A percentile compares a stretch with the other conserved stretches of the same genome.
phyloP scores from a whole-genome alignment of 2,113 vertebrate genomes.

The Tetraodon nigroviridis region DNA sequence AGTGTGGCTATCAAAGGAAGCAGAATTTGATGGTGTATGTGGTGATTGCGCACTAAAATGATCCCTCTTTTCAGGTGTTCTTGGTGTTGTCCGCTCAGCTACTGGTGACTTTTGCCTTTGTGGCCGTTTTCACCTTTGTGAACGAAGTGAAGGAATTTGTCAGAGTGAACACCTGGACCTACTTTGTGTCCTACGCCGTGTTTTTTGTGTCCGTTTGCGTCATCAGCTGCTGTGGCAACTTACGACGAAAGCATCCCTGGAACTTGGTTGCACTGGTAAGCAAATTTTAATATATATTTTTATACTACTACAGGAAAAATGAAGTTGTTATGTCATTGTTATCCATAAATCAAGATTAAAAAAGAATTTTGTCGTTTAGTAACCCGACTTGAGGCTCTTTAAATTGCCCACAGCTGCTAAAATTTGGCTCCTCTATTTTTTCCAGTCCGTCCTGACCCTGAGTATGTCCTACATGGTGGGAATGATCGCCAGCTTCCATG shows the following conservation, averaged over 20 bases:
- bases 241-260: constrained; percentile 90
- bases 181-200: constrained; percentile 83
- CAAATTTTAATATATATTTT: not conserved
- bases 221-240: constrained; percentile 90
- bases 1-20: not conserved
- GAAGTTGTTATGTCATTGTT: too few species aligned
- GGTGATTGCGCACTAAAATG: too few species aligned
- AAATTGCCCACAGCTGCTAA: too few species aligned
- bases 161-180: constrained; percentile 79
- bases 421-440: constrained; percentile 1
- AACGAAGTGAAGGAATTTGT: constrained; percentile 77
- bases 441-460: constrained; percentile 86
- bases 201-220: constrained; percentile 85
- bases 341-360: too few species aligned
- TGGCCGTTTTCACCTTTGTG: constrained; percentile 87
- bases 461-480: constrained; percentile 97
- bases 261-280: constrained; percentile 88
- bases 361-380: too few species aligned
- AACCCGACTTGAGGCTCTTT: too few species aligned
- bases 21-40: too few species aligned
- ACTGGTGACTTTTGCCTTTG: constrained; percentile 84
- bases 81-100: constrained; percentile 89
- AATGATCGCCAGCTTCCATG: constrained; percentile 90
- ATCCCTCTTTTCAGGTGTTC: constrained; percentile 77
- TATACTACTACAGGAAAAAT: not conserved